Base-by-base conservation (phyloP, 2,797 vertebrate species). In the Tachyglossus aculeatus region DNA sequence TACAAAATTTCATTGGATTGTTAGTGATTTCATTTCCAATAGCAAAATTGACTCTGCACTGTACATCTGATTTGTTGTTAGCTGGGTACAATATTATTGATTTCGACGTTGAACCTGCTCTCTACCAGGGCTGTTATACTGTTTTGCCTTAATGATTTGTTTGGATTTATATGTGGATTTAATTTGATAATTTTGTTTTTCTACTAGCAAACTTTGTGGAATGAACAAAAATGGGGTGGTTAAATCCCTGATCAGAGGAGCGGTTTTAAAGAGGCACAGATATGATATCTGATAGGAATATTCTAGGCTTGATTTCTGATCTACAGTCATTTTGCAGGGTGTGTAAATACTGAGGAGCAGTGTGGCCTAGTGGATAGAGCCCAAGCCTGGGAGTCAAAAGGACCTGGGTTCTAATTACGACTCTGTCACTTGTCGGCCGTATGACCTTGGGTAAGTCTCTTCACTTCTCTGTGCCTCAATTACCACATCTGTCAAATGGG, bases 11-110 rank as follows among this genome's bases (percentile, higher is more conserved):
- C 60, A 77, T 74, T 71, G 83, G 59, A 78, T 70, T 71, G 43
- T 37, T 76, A 73, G 69, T 40, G 58, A 54, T 73, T 83, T 86
- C 43, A 82, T 81, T 86, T 88, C 65, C 60, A 64, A 52, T 37
- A 52, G 18, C 67, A 40, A 37, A 80, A 81, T 66, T 37, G 52
- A 77, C 55, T 66, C 55, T 60, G 11, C 6, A 22, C 67, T 62
- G 9, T 9, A 48, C 11, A 24, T 69, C 68, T 73, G 47, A 80
- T 70, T 68, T 72, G 51, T 77, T 60, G 33, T 74, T 71, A 47
- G 29, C 22, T 25, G 21, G 40, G 24, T 19, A 74, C 78, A 59
- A 69, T 80, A 48, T 1, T 64, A 87, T 73, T 77, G 83, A 87
- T 71, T 75, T 56, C 57, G 55, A 16, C 44, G 41, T 57, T 71